Evolutionary conservation across 2,797 vertebrate genomes (phyloP), one percentile per base, ranked within the genome.

Genomic region (Taenioides sp.): DNA sequence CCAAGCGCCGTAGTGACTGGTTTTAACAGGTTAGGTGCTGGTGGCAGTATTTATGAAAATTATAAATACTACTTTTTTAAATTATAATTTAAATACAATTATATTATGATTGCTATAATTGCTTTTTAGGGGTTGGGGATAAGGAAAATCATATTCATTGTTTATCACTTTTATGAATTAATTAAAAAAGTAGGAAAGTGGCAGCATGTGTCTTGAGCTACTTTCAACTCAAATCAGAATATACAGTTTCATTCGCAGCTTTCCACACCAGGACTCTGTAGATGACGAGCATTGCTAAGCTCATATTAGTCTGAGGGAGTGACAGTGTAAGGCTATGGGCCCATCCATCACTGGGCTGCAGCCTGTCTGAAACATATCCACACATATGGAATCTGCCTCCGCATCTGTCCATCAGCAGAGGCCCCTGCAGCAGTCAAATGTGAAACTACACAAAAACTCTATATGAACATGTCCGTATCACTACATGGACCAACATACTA

Each of bases 311-410:
- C 69, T 76, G 69, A 23, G 6, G 60, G 22, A 66, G 23, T 78
- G 73, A 78, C 69, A 77, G 73, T 64, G 43, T 40, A 65, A 52
- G 61, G 59, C 66, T 62, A 63, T 74, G 22, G 34, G 54, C 65
- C 57, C 71, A 77, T 84, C 78, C 34, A 75, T 82, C 82, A 34
- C 25, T 57, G 49, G 22, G 59, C 17, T 2, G 76, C 59, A 60
- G 72, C 65, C 68, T 70, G 34, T 23, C 52, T 37, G 18, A 70
- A 28, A 34, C 3, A 49, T 62, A 59, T 62, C n/a, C 50, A 1
- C 18, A 14, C 67, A 70, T 67, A 75, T 69, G 71, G 62, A 77
- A 60, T 72, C 72, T 71, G 65, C 59, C 68, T 62, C 72, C 16
- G 65, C 67, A 49, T 73, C 71, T 70, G 75, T 27, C 37, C 37